Percentiles rank a stretch among this genome's conserved stretches.
phyloP scores from a whole-genome alignment of 2,113 vertebrate genomes.

The Nycticebus coucang region DNA sequence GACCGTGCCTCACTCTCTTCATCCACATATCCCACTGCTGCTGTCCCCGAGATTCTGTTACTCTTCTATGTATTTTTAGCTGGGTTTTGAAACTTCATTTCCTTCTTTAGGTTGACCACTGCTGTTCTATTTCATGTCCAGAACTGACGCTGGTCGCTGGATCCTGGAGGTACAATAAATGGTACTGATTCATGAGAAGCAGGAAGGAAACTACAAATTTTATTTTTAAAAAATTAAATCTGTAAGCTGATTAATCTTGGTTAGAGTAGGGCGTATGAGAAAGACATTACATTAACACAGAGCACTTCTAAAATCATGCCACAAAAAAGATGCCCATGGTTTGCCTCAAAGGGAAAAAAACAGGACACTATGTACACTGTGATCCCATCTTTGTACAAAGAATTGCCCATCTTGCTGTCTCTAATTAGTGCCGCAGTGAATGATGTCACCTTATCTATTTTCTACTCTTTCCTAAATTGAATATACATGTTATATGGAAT shows the following conservation, averaged over 20 bases:
- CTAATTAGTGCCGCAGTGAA: background rate
- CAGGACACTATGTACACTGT: background rate
- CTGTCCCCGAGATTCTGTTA: background rate
- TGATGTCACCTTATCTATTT: background rate
- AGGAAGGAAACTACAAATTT: background rate
- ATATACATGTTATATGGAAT: background rate
- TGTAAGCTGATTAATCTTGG: slow-evolving; percentile 31
- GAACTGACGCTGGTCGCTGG: background rate
- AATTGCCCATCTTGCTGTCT: background rate
- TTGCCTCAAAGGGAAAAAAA: background rate
- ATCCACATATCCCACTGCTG: background rate
- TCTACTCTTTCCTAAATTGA: slow-evolving; percentile 24
- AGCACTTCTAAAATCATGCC: background rate
- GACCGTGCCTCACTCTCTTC: background rate
- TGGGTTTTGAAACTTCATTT: background rate
- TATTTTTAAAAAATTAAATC: background rate
- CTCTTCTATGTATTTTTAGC: background rate
- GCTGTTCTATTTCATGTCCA: background rate
- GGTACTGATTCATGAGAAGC: background rate
- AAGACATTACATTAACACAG: background rate
- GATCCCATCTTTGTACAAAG: background rate
- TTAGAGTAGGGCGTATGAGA: background rate
- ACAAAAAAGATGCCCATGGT: background rate
- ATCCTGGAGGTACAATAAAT: background rate
- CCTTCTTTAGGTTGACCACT: background rate